Evolutionary conservation across 2,113 vertebrate genomes (phyloP), one percentile per base, ranked within the genome.

Genomic region (Loxodonta africana): DNA sequence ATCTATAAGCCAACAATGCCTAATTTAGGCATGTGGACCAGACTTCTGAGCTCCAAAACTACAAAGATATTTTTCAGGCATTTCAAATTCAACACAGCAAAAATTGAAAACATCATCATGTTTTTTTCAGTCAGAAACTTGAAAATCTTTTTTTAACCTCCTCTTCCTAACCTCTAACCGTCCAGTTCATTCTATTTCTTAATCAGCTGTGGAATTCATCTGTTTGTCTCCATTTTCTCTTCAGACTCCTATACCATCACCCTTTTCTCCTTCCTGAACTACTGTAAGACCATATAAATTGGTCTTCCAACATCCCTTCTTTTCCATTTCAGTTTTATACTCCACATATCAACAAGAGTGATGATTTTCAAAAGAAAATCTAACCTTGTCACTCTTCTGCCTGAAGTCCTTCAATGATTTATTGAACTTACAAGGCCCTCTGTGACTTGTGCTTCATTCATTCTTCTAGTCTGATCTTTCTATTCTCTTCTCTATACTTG

Each of bases 281-380:
- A 17, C 12, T 30, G 0, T 10, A 26, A 48, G 81, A 44, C 8
- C 21, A 83, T 71, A 85, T 26, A 83, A 7, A 60, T 0, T 25
- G 6, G 4, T 41, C 51, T 78, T 77, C 20, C 23, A 8, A 25
- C 57, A 17, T 1, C 7, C 10, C 89, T 8, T 71, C n/a, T 23
- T 37, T 86, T 82, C 51, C 57, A 14, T 0, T 2, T 71, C 67
- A 81, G 6, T 46, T 77, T 41, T 46, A 0, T 46, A 86, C 71
- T 46, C 74, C 23, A 57, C 7, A 20, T 8, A 80, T 41, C 15
- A 23, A 33, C 51, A 46, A 57, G n/a, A 37, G 7, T n/a, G 63
- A 74, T 48, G 25, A 67, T 76, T 74, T 88, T 89, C 37, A 65
- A 76, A 83, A 67, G 60, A 76, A 76, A 96, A 90, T 48, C 28